Conservation (phyloP, 2,797 vertebrate genomes). For the Antennarius maculatus region DNA sequence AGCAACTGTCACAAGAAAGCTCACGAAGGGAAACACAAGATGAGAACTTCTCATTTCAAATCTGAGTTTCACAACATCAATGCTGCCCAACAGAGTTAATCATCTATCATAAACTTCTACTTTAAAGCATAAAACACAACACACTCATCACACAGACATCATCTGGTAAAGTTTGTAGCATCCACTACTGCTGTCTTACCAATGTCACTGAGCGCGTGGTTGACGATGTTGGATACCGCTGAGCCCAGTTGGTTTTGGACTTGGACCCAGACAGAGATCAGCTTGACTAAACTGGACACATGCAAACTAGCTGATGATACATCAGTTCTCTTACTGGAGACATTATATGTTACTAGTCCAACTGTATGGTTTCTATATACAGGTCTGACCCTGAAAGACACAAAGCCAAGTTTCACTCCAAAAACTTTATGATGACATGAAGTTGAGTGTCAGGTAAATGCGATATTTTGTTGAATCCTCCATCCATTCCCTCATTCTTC, state of each 20-base stretch:
- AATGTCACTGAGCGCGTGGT: constrained; percentile 80
- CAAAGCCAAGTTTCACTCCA: constrained; percentile 15
- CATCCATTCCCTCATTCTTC: not conserved
- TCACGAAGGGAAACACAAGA: too few relatives aligned
- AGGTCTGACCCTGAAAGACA: constrained; percentile 61
- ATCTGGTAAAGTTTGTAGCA: not conserved
- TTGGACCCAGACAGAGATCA: constrained; percentile 79
- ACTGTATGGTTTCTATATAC: constrained; percentile 18
- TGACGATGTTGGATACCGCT: constrained; percentile 59
- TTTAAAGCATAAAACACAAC: not conserved
- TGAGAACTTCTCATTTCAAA: not conserved
- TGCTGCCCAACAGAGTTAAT: not conserved
- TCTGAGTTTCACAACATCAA: not conserved
- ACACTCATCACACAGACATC: not conserved
- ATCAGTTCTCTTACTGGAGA: constrained; percentile 5
- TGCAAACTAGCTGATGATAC: constrained; percentile 58
- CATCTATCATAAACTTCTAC: not conserved
- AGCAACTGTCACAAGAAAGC: too few relatives aligned
- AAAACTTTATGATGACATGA: not conserved
- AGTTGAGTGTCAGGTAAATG: not conserved
- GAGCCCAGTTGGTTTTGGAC: constrained; percentile 82
- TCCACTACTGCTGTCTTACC: constrained; percentile 67
- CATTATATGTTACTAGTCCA: fast-evolving
- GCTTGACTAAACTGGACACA: constrained; percentile 39
- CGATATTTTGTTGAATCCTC: not conserved